Base-by-base conservation (phyloP, 2,888 invertebrate species). In the Archips crataeganus region DNA sequence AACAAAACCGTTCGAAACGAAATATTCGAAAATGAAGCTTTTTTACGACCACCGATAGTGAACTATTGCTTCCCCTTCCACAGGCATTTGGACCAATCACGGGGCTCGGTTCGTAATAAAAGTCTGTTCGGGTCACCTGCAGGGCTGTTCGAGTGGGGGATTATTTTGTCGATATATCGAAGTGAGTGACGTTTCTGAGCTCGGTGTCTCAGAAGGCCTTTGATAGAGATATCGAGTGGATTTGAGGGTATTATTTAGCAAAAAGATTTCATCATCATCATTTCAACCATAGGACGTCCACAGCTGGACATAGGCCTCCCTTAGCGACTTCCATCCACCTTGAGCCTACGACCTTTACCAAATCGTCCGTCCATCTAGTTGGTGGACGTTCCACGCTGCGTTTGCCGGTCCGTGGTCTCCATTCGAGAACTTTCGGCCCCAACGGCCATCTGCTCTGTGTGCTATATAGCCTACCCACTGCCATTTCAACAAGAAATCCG, bases 31-130 rank as follows among this genome's bases (percentile, higher is more conserved):
- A 23, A 34, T n/a, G 63, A 13, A 34, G 13, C 63, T 9, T 13
- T 63, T 63, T 63, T 63, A 47, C 63, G 63, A 63, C 13, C 63
- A 47, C 47, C 11, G 63, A 63, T 34, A 63, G 63, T 63, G 23
- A 47, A 63, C 63, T 63, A 47, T 63, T 63, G 47, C 47, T 47
- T 63, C 47, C 63, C 62, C 39, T 13, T 62, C 45, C 45, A 62
- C 23, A 23, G 10, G 23, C 45, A 45, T 54, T 54, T 62, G 42
- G 62, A 5, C 45, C 62, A 45, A 45, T 62, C 62, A 62, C 62
- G 13, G 23, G 45, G 39, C 45, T 23, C 15, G 42, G 11, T 23
- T 23, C 23, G 11, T 62, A 45, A 45, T 62, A 45, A 62, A 62
- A 62, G 6, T 11, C 36, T 36, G 32, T 32, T 62, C 45, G 23